phyloP scores from a whole-genome alignment of 2,113 vertebrate genomes.

The Mastomys natalensis region DNA sequence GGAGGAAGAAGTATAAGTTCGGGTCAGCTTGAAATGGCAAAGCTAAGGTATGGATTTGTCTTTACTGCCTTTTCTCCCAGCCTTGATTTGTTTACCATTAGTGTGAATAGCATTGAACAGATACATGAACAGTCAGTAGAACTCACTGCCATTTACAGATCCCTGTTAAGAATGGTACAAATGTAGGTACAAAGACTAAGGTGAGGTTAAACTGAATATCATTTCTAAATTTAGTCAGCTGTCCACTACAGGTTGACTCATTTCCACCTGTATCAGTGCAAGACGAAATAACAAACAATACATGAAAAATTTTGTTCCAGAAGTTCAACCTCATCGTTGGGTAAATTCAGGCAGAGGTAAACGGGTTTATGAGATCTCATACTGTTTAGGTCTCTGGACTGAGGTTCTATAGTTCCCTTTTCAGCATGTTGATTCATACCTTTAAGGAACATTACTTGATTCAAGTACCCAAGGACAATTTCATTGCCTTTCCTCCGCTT shows the following conservation, averaged over 20 bases:
- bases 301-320: conserved; percentile 25
- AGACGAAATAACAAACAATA: conserved; percentile 28
- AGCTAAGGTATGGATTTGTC: background rate
- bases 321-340: background rate
- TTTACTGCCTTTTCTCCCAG: background rate
- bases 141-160: background rate
- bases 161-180: background rate
- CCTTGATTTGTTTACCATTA: conserved; percentile 41
- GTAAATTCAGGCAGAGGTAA: background rate
- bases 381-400: background rate
- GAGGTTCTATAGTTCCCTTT: background rate
- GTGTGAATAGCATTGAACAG: background rate
- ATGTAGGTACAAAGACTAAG: background rate
- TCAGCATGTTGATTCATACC: background rate
- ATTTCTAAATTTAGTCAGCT: background rate
- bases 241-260: conserved; percentile 13
- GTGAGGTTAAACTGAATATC: conserved; percentile 6
- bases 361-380: background rate
- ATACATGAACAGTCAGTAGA: background rate
- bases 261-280: background rate
- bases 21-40: background rate
- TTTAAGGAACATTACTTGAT: background rate
- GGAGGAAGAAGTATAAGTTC: background rate
- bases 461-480: background rate
- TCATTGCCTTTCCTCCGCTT: conserved; percentile 25